Evolutionary conservation across 1,140 invertebrate genomes (phyloP).

Genomic region (Drosophila serrata): DNA sequence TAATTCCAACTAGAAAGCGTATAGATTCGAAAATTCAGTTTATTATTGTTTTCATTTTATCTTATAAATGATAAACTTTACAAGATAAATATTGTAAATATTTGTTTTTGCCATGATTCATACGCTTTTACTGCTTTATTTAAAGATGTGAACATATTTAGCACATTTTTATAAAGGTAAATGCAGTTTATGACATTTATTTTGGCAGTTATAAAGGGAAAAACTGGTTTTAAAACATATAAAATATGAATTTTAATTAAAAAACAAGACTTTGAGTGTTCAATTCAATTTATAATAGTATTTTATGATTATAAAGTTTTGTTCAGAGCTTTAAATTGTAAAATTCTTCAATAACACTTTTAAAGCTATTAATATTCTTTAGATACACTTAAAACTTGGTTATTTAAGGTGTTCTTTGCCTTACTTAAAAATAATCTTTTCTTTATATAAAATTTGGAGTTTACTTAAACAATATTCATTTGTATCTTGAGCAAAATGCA

Average conservation of each 20-base stretch:
- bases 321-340: not conserved
- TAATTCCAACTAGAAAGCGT: conserved; percentile 3
- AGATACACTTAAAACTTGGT: not conserved
- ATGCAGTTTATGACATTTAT: no score
- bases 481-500: not conserved
- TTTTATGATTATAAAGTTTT: not conserved
- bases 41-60: conserved; percentile 1
- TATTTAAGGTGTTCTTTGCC: not conserved
- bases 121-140: not conserved
- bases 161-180: not conserved
- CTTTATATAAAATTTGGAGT: not conserved
- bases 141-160: not conserved
- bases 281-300: not conserved
- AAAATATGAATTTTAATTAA: no score
- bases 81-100: not conserved
- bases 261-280: not conserved
- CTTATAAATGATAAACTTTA: not conserved
- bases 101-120: not conserved
- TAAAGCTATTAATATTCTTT: not conserved
- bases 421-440: not conserved
- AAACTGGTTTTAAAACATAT: no score
- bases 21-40: not conserved
- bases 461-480: not conserved
- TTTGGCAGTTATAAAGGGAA: no score
- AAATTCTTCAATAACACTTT: not conserved